Evolutionary conservation across 2,113 vertebrate species (phyloP).

Genomic region (Taxidea taxus): DNA sequence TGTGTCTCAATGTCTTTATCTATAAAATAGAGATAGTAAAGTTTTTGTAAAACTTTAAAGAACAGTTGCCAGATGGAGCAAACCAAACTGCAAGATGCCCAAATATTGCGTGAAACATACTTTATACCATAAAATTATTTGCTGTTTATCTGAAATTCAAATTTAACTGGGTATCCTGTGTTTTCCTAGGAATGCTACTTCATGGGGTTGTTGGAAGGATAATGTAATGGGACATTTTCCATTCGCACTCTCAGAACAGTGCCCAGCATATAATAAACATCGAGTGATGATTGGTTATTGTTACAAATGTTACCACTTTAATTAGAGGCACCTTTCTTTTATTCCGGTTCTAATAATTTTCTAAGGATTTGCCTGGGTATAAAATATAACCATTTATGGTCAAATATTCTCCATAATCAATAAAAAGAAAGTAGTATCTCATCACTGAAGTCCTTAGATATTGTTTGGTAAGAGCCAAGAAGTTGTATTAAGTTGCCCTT

Average conservation of each 20-base stretch:
- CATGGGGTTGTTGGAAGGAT: background rate
- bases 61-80: background rate
- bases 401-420: background rate
- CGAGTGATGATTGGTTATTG: background rate
- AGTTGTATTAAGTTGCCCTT: background rate
- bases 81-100: background rate
- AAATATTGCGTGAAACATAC: background rate
- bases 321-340: background rate
- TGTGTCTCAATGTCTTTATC: background rate
- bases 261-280: background rate
- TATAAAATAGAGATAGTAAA: background rate
- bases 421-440: background rate
- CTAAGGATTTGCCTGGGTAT: background rate
- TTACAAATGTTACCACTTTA: background rate
- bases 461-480: background rate
- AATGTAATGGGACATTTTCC: background rate
- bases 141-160: background rate
- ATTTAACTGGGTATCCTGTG: background rate
- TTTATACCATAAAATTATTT: background rate
- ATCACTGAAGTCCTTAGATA: background rate
- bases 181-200: background rate
- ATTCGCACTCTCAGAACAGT: background rate
- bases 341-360: background rate
- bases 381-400: background rate
- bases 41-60: background rate